phyloP scores from a whole-genome alignment of 2,888 invertebrate genomes.

The Hoplodrina blanda region DNA sequence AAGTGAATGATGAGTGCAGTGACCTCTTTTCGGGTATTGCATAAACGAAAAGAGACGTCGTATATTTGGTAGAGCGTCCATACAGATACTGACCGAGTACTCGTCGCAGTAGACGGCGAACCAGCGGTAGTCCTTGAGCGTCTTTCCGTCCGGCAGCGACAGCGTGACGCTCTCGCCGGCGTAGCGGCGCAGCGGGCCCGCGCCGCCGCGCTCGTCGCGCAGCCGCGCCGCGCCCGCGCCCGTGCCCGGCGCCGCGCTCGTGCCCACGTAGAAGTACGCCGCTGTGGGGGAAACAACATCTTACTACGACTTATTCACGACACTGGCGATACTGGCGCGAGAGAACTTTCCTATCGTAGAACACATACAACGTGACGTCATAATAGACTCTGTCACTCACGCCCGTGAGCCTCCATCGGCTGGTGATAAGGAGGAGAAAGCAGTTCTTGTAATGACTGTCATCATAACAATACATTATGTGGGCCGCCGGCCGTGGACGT shows the following conservation, averaged over 20 bases:
- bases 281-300: conserved; percentile 88
- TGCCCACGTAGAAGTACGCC: conserved; percentile 97
- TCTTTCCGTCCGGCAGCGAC: conserved; percentile 96
- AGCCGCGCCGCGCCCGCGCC: conserved; percentile 91
- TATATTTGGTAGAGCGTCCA: too few relatives aligned
- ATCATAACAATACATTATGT: neutral
- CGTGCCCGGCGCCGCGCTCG: conserved; percentile 92
- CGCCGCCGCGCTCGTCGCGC: conserved; percentile 95
- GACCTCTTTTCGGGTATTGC: too few relatives aligned
- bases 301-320: too few relatives aligned
- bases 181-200: conserved; percentile 95
- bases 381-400: neutral
- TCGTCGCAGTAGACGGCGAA: conserved; percentile 98
- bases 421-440: conserved; percentile 23
- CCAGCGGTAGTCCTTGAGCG: conserved; percentile 95
- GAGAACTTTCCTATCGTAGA: too few relatives aligned
- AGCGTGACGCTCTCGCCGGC: conserved; percentile 95
- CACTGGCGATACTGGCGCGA: too few relatives aligned
- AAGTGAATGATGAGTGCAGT: too few relatives aligned
- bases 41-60: too few relatives aligned
- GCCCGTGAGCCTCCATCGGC: neutral
- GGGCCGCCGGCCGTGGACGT: conserved; percentile 2
- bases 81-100: conserved; percentile 92
- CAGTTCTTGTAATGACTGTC: neutral
- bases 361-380: too few relatives aligned